phyloP scores from a whole-genome alignment of 1,140 invertebrate genomes.

The Metaphire vulgaris region DNA sequence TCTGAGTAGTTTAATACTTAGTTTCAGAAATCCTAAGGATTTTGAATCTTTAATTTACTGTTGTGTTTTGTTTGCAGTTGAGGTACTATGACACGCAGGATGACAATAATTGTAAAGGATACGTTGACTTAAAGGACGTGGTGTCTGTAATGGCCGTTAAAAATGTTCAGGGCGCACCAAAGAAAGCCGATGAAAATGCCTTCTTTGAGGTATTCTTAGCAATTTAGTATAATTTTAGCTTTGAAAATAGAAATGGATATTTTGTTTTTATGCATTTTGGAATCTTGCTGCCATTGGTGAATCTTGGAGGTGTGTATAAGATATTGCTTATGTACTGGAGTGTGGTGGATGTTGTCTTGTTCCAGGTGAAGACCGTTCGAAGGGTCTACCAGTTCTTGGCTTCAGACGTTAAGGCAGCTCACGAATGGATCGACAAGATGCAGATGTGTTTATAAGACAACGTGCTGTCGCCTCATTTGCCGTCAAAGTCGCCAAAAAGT shows the following conservation, averaged over 20 bases:
- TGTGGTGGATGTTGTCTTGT: too few relatives aligned
- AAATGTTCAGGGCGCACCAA: slow-evolving; percentile 70
- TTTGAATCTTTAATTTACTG: too few relatives aligned
- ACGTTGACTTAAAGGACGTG: slow-evolving; percentile 83
- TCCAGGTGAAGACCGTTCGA: slow-evolving; percentile 77
- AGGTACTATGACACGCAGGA: slow-evolving; percentile 93
- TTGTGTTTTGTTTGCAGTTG: slow-evolving; percentile 51
- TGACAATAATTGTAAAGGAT: slow-evolving; percentile 79
- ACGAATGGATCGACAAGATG: slow-evolving; percentile 96
- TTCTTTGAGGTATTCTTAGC: slow-evolving; percentile 81
- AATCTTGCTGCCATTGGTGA: too few relatives aligned
- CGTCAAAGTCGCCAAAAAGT: too few relatives aligned
- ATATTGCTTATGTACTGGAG: too few relatives aligned
- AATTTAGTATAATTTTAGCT: too few relatives aligned
- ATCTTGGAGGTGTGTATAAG: too few relatives aligned
- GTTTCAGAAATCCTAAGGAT: too few relatives aligned
- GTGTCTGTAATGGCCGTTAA: slow-evolving; percentile 73
- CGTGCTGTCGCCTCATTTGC: too few relatives aligned
- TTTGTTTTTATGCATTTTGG: too few relatives aligned
- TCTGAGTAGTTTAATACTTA: too few relatives aligned
- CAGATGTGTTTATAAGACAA: slow-evolving; percentile 56
- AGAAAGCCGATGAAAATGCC: slow-evolving; percentile 87
- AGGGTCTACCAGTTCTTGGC: slow-evolving; percentile 92
- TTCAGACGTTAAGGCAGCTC: slow-evolving; percentile 71
- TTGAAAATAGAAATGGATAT: too few relatives aligned